A percentile compares a stretch with the other conserved stretches of the same genome.
These are phyloP conservation scores for Anoplius nigerrimus DNA, from an alignment of 2,888 invertebrate genomes.

Conservation along the genomic window DNA sequence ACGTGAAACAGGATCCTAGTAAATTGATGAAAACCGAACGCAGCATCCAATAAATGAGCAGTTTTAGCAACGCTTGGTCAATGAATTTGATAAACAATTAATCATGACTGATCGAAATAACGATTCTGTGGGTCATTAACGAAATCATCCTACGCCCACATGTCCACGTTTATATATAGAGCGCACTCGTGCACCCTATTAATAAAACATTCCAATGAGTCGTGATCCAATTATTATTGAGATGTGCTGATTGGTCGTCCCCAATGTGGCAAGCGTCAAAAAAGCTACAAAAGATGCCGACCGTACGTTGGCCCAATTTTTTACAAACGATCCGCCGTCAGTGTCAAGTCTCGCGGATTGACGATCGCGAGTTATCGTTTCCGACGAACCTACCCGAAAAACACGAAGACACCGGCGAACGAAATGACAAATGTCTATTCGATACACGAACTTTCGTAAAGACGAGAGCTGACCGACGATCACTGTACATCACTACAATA, in stretches of 20 bases:
- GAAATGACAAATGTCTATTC: too few species aligned
- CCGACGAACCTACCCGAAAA: too few species aligned
- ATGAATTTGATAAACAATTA: too few species aligned
- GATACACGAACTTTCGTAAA: too few species aligned
- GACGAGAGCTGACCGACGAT: too few species aligned
- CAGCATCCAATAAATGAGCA: background rate
- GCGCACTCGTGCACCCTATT: slow-evolving; percentile 55
- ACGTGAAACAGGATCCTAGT: too few species aligned
- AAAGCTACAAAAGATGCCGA: slow-evolving; percentile 60
- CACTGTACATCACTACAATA: too few species aligned
- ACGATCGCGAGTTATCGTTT: too few species aligned
- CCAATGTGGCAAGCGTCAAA: slow-evolving; percentile 52
- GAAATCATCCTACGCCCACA: slow-evolving; percentile 8
- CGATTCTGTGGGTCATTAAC: slow-evolving; percentile 24
- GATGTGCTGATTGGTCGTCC: slow-evolving; percentile 65
- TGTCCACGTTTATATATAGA: slow-evolving; percentile 6
- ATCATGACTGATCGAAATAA: background rate
- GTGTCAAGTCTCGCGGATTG: slow-evolving; percentile 17
- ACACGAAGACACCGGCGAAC: too few species aligned
- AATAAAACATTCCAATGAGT: slow-evolving; percentile 57
- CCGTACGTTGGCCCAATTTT: slow-evolving; percentile 51
- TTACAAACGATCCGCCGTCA: slow-evolving; percentile 35
- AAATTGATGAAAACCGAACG: background rate
- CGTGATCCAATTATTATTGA: slow-evolving; percentile 65
- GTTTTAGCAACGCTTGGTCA: too few species aligned